Base-by-base conservation (phyloP, 1,140 invertebrate species). In the Drosophila littoralis region DNA sequence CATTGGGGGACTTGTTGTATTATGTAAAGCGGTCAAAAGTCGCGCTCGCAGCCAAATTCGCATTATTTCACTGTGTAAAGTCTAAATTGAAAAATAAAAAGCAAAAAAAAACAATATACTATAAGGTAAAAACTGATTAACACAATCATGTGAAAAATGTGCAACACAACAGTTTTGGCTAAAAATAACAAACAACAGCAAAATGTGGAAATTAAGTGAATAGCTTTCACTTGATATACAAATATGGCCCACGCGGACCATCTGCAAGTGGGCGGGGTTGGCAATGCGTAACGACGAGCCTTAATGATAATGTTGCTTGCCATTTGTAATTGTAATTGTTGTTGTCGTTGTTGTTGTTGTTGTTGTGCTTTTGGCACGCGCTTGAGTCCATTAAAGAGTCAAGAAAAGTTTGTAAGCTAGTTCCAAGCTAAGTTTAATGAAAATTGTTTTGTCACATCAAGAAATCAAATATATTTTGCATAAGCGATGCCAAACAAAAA, bases 91-190 rank as follows among this genome's bases (percentile, higher is more conserved):
- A 57, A 55, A 40, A 57, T 17, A 28, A 57, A 17, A 15, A 15
- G 5, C 35, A 17, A 35, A 5, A 35, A 9, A 38, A 33, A 17
- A 15, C 12, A 38, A 36, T n/a, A 46, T 1, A 36, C 10, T 36
- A 74, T 48, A 73, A 72, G 48, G 48, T 45, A 63, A 64, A 63
- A 71, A 72, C 70, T 79, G 71, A 86, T 86, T 86, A 81, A 76
- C 82, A 86, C 82, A 81, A 86, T 86, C 67, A 82, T 86, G 82
- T 82, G 79, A 86, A 86, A 81, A 86, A 82, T 79, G 79, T 78
- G 71, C 82, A 61, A 48, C 50, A 73, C 63, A 54, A 63, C 66
- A 81, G 61, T 76, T 85, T 61, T 65, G 61, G 54, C 78, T 60
- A 85, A 69, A 85, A 81, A 85, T 71, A 84, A 61, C 43, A 55